phyloP scores from a whole-genome alignment of 2,113 vertebrate species.

The Symphodus melops region DNA sequence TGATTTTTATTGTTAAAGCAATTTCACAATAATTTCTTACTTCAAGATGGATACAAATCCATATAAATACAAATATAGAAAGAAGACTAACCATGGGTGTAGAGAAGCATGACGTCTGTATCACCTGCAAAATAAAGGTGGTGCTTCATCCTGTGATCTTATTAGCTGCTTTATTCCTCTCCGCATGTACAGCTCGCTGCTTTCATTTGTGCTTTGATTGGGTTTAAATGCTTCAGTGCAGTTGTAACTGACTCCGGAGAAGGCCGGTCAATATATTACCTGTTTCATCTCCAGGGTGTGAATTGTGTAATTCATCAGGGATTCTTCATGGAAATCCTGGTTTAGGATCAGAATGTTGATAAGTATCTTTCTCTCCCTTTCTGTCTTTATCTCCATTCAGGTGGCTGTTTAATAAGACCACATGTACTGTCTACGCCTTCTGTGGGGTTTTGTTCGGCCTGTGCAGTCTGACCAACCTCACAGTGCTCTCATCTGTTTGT shows the following conservation, averaged over 20 bases:
- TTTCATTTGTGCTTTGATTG: constrained; percentile 24
- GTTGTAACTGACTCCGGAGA: not conserved
- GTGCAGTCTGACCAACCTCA: constrained; percentile 88
- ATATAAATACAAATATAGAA: too few species aligned
- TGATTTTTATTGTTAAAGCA: too few species aligned
- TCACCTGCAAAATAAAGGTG: not conserved
- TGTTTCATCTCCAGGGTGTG: not conserved
- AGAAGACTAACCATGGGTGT: too few species aligned
- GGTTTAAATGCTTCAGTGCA: constrained; percentile 34
- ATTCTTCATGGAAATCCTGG: constrained; percentile 7
- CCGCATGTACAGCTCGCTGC: constrained; percentile 8
- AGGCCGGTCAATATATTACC: not conserved
- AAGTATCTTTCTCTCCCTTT: not conserved
- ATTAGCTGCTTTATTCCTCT: constrained; percentile 4
- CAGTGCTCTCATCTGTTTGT: constrained; percentile 87
- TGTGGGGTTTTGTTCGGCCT: constrained; percentile 89
- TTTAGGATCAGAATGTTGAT: not conserved
- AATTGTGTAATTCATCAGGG: constrained; percentile 12
- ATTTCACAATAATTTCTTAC: too few species aligned
- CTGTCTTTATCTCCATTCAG: constrained; percentile 68
- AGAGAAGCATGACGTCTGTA: too few species aligned
- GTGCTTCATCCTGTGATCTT: not conserved
- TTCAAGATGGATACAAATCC: too few species aligned
- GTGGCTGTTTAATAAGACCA: constrained; percentile 83
- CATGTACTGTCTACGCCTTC: constrained; percentile 86